phyloP scores from a whole-genome alignment of 2,113 vertebrate genomes.

The Seriola quinqueradiata region DNA sequence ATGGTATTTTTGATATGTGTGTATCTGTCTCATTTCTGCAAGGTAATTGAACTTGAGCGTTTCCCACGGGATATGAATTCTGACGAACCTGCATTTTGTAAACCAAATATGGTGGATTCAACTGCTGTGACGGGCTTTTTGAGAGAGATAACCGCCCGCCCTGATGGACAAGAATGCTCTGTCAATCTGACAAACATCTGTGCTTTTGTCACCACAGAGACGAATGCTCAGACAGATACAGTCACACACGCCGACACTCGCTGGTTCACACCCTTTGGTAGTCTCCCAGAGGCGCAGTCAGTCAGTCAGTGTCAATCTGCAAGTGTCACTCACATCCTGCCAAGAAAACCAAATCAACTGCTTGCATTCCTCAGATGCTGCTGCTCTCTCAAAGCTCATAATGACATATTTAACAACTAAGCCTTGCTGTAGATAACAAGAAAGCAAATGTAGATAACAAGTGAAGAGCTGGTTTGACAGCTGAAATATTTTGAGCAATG shows the following conservation, averaged over 20 bases:
- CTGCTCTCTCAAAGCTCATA: constrained; percentile 31
- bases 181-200: constrained; percentile 65
- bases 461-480: constrained; percentile 24
- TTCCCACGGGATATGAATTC: constrained; percentile 11
- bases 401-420: constrained; percentile 52
- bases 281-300: constrained; percentile 63
- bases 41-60: neutral
- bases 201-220: constrained; percentile 60
- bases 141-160: constrained; percentile 30
- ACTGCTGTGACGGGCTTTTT: constrained; percentile 39
- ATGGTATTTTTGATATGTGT: neutral
- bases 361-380: constrained; percentile 47
- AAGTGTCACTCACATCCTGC: constrained; percentile 48
- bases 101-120: neutral
- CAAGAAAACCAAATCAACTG: constrained; percentile 51
- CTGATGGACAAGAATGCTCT: constrained; percentile 64
- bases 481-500: constrained; percentile 10
- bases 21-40: neutral
- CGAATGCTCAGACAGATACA: constrained; percentile 56
- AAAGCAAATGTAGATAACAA: constrained; percentile 28
- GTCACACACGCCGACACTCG: constrained; percentile 50
- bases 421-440: constrained; percentile 1
- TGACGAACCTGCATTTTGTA: constrained; percentile 2
- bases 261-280: constrained; percentile 60
- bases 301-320: constrained; percentile 73